Percentiles rank a stretch among this genome's conserved stretches.
These are phyloP conservation scores for Leucoraja ocellata DNA, from an alignment of 2,797 vertebrate genomes.

Conservation along the genomic window DNA sequence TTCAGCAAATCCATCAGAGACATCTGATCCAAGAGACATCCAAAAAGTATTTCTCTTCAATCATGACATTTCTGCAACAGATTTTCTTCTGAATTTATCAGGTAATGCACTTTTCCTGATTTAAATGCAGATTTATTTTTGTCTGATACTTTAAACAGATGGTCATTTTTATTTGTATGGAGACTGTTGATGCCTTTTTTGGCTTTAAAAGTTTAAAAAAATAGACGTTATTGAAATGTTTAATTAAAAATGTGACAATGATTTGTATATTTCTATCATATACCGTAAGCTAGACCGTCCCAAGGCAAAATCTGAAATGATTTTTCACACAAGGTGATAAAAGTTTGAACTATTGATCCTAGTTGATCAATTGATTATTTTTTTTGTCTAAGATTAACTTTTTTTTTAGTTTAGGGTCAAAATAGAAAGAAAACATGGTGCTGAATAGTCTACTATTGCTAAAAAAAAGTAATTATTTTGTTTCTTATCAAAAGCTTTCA, in stretches of 20 bases:
- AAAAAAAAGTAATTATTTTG: no score
- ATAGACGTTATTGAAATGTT: not conserved
- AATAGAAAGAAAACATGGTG: no score
- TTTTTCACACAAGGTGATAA: not conserved
- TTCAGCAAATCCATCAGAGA: constrained; percentile 61
- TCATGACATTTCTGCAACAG: constrained; percentile 93
- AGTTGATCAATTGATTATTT: not conserved
- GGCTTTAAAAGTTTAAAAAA: not conserved
- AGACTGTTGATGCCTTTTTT: not conserved
- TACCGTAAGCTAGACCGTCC: not conserved
- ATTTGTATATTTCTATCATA: not conserved
- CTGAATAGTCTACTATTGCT: not conserved
- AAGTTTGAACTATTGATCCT: not conserved
- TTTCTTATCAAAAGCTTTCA: not conserved
- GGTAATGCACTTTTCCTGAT: constrained; percentile 58
- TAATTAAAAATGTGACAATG: not conserved
- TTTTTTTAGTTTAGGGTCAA: not conserved
- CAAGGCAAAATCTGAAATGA: not conserved
- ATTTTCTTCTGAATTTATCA: constrained; percentile 98
- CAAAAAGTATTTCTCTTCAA: constrained; percentile 84
- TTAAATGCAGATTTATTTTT: constrained; percentile 10
- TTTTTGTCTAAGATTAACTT: not conserved
- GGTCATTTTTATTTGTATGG: not conserved
- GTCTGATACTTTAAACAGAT: not conserved
- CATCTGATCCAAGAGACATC: constrained; percentile 61